Evolutionary conservation across 1,140 invertebrate species (phyloP), one percentile per base, ranked within the genome.

Genomic region (Parapsyche elsis): DNA sequence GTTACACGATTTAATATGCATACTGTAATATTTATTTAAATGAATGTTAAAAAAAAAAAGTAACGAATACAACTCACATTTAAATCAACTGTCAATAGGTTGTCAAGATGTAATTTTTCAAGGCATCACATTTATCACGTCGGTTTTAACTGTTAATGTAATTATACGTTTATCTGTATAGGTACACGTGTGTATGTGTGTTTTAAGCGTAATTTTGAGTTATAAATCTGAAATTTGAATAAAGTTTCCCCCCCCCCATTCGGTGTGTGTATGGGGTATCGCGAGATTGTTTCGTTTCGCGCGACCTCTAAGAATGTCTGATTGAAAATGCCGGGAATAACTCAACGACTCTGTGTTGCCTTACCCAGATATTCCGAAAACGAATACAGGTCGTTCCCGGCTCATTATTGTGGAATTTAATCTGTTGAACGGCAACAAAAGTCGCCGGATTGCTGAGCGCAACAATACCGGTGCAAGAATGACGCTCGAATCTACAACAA

Each of bases 241-340:
- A 38, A 38, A 38, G 30, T 38, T 38, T 38, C 30, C 30, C 30
- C 30, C n/a, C 30, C 30, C 30, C 1, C 30, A 7, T 38, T 38
- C 30, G 30, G 30, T 38, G 30, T 38, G 30, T 38, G 30, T 38
- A 38, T 38, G 30, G 30, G 30, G 30, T 38, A 1, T 12, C 5
- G 57, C 59, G 53, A 64, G 75, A 77, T 77, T 77, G 75, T 77
- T 77, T 77, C 75, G 75, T 77, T 77, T 77, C 75, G 75, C 57
- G 75, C 75, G 75, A 77, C 75, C 75, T 77, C 53, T 77, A 64
- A 77, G 75, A 77, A 77, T 77, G 75, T 77, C 75, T 77, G 75
- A 77, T 77, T 77, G 75, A 77, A 77, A 77, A 77, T 77, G 75
- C 75, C 75, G n/a, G 26, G 59, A 77, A 77, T 77, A 77, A 64